Evolutionary conservation across 1,140 invertebrate genomes (phyloP).

Genomic region (Antheraea mylitta): DNA sequence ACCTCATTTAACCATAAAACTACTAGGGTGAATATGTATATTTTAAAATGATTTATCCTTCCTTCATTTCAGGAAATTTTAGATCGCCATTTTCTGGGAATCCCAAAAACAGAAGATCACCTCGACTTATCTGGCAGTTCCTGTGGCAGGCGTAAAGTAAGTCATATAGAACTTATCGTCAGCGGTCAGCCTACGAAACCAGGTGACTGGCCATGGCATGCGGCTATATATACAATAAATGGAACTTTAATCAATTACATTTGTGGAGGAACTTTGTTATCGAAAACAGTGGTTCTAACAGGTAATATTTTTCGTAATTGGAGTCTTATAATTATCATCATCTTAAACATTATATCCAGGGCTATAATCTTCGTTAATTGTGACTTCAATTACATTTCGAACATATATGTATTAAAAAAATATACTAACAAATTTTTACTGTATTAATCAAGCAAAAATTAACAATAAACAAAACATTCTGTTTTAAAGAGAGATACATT

Average conservation of each 20-base stretch:
- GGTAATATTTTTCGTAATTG: constrained; percentile 29
- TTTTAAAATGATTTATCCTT: too few relatives aligned
- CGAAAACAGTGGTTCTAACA: constrained; percentile 44
- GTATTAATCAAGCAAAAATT: too few relatives aligned
- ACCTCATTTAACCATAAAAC: too few relatives aligned
- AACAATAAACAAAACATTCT: too few relatives aligned
- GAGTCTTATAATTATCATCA: too few relatives aligned
- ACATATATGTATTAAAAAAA: too few relatives aligned
- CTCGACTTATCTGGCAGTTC: constrained; percentile 18
- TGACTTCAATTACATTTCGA: too few relatives aligned
- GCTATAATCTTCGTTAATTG: too few relatives aligned
- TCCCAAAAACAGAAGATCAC: constrained; percentile 27
- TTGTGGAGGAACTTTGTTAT: constrained; percentile 56
- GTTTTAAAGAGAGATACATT: too few relatives aligned
- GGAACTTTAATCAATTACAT: constrained; percentile 55
- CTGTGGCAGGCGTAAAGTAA: constrained; percentile 50
- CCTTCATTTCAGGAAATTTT: constrained; percentile 28
- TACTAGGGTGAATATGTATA: too few relatives aligned
- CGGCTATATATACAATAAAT: constrained; percentile 87
- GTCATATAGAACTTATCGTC: constrained; percentile 48
- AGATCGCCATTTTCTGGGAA: constrained; percentile 6
- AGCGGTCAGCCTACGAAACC: constrained; percentile 44
- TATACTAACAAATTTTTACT: neutral
- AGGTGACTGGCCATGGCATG: constrained; percentile 94
- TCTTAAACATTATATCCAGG: too few relatives aligned